Conservation (phyloP, 1,140 invertebrate species). For the Gonatopus flavifemur region DNA sequence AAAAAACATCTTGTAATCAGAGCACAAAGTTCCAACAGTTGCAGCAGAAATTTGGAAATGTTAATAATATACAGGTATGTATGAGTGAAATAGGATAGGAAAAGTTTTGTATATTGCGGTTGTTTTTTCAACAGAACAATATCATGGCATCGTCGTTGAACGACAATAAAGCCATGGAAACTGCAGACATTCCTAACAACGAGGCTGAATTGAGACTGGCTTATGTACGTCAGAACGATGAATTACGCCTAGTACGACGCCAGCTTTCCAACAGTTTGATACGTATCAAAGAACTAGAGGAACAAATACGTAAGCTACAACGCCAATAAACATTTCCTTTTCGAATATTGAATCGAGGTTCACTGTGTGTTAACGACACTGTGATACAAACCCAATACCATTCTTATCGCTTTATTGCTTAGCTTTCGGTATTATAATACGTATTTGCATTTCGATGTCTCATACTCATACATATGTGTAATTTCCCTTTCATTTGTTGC, state of each 20-base stretch:
- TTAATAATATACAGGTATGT: slow-evolving; percentile 50
- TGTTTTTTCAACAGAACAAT: slow-evolving; percentile 37
- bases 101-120: neutral
- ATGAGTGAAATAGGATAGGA: too few species aligned
- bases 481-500: too few species aligned
- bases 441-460: too few species aligned
- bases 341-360: too few species aligned
- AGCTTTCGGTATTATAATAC: too few species aligned
- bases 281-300: slow-evolving; percentile 76
- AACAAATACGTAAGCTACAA: slow-evolving; percentile 67
- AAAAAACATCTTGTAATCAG: slow-evolving; percentile 74
- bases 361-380: too few species aligned
- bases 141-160: slow-evolving; percentile 39
- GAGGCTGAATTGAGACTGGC: slow-evolving; percentile 69
- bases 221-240: slow-evolving; percentile 76
- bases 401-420: too few species aligned
- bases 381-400: too few species aligned
- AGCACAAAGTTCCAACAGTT: slow-evolving; percentile 76
- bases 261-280: slow-evolving; percentile 76
- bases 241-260: slow-evolving; percentile 72
- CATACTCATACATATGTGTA: too few species aligned
- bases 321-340: slow-evolving; percentile 25
- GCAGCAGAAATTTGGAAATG: slow-evolving; percentile 71
- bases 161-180: slow-evolving; percentile 50
- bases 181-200: slow-evolving; percentile 49